These are phyloP conservation scores for Eulacestoma nigropectus DNA, from an alignment of 2,113 vertebrate genomes.

Conservation along the genomic window DNA sequence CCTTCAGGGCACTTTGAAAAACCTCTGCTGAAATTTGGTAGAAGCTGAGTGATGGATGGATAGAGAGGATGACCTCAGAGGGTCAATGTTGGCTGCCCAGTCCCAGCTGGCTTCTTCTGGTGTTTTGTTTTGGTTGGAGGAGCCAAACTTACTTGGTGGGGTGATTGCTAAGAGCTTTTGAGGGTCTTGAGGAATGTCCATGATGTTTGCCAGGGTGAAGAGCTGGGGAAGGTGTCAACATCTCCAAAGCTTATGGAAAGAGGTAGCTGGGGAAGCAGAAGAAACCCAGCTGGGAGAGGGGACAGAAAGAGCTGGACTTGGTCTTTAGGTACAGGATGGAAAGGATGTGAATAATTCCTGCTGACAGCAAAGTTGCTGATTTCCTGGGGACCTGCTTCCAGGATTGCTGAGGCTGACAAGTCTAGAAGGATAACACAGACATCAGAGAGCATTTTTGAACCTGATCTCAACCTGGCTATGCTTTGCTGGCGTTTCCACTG, in stretches of 20 bases:
- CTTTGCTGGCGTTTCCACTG: not conserved
- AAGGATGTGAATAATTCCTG: not conserved
- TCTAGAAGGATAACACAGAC: not conserved
- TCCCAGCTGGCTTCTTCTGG: not conserved
- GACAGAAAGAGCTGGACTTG: not conserved
- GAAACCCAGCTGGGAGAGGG: not conserved
- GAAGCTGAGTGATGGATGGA: not conserved
- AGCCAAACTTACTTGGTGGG: not conserved
- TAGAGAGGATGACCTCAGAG: not conserved
- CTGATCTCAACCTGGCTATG: not conserved
- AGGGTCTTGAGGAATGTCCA: not conserved
- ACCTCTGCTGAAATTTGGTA: not conserved
- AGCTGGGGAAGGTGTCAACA: not conserved
- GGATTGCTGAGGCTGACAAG: not conserved
- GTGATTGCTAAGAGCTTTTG: not conserved
- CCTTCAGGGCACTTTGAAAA: not conserved
- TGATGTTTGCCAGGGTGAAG: not conserved
- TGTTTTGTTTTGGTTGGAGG: not conserved
- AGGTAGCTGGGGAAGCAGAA: not conserved
- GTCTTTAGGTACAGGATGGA: not conserved
- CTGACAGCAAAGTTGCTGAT: not conserved
- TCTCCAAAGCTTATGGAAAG: not conserved
- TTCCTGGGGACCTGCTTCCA: not conserved
- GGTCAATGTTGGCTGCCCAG: accelerated
- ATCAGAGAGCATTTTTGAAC: not conserved